phyloP scores from a whole-genome alignment of 2,888 invertebrate genomes.

The Troides helena region DNA sequence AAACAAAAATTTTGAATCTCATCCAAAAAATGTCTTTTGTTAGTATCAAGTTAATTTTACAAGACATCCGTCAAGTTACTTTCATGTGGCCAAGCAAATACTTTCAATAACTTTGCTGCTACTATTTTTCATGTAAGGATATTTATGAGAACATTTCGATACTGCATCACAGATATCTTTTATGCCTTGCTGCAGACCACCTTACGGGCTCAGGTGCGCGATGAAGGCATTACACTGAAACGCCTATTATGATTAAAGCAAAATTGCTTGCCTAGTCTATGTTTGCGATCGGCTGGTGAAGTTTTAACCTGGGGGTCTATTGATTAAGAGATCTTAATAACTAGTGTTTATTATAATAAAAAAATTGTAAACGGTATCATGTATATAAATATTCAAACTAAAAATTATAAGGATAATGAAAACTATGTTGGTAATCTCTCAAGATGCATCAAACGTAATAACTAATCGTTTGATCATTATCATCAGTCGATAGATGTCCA shows the following conservation, averaged over 20 bases:
- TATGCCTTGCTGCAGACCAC: conserved; percentile 39
- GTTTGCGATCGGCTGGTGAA: conserved; percentile 68
- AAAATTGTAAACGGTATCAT: conserved; percentile 13
- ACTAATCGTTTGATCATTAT: too few species aligned
- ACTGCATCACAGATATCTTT: conserved; percentile 20
- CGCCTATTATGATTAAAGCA: conserved; percentile 66
- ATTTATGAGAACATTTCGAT: conserved; percentile 23
- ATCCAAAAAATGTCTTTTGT: too few species aligned
- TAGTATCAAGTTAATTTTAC: too few species aligned
- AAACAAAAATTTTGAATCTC: too few species aligned
- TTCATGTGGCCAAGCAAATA: too few species aligned
- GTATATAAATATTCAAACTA: conserved; percentile 5
- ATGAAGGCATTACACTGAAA: conserved; percentile 76
- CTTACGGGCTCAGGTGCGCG: conserved; percentile 62
- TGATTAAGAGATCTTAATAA: conserved; percentile 49
- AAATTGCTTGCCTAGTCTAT: conserved; percentile 58
- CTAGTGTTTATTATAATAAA: conserved; percentile 10
- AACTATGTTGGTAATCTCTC: too few species aligned
- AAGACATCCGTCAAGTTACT: too few species aligned
- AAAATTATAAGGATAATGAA: conserved; percentile 1
- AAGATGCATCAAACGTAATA: too few species aligned
- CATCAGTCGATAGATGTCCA: too few species aligned
- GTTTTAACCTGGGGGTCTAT: conserved; percentile 54
- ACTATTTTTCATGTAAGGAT: background rate
- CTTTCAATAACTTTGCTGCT: background rate